phyloP scores from a whole-genome alignment of 2,113 vertebrate genomes.

The Oplegnathus fasciatus region DNA sequence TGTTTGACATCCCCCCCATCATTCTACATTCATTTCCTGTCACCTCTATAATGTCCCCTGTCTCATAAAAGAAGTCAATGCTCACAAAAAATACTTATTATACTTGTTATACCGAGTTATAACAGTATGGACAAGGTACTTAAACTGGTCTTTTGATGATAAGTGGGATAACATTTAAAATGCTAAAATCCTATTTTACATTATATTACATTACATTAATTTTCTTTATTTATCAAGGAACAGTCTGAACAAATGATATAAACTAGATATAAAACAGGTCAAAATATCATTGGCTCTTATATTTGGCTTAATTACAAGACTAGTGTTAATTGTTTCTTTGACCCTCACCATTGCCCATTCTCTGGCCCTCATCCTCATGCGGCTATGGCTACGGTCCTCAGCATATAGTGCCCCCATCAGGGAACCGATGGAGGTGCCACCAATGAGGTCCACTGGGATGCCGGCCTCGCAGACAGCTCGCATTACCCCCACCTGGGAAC shows the following conservation, averaged over 20 bases:
- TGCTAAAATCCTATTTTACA: background rate
- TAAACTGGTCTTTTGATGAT: background rate
- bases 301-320: background rate
- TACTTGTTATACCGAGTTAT: too few relatives aligned
- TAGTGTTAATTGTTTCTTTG: background rate
- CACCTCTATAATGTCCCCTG: background rate
- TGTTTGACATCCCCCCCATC: too few relatives aligned
- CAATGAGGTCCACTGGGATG: constrained; percentile 93
- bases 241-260: too few relatives aligned
- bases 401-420: constrained; percentile 95
- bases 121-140: background rate
- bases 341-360: constrained; percentile 95
- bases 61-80: background rate
- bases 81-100: background rate
- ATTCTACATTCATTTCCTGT: background rate
- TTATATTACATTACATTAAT: too few relatives aligned
- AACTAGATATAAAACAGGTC: background rate
- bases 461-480: constrained; percentile 89
- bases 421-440: constrained; percentile 93
- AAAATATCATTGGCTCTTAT: background rate
- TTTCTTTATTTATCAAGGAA: too few relatives aligned
- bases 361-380: constrained; percentile 90
- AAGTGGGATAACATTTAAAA: background rate
- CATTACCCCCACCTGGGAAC: constrained; percentile 93
- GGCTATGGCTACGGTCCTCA: constrained; percentile 91